Evolutionary conservation across 2,888 invertebrate species (phyloP), one percentile per base, ranked within the genome.

Genomic region (Aromia moschata): DNA sequence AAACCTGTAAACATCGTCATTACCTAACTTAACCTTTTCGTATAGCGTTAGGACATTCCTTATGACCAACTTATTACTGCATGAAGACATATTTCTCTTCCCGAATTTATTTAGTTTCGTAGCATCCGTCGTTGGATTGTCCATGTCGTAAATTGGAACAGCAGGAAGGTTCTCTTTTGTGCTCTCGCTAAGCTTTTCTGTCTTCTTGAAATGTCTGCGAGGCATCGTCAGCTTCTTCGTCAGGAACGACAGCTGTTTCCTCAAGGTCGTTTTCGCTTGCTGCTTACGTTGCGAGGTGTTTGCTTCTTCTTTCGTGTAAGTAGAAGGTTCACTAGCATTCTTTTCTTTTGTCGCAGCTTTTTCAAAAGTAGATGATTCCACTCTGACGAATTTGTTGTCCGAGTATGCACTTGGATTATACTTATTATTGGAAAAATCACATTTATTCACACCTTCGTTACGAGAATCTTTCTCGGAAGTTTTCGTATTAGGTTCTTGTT

Each of bases 1-100:
- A n/a, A n/a, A n/a, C n/a, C n/a, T n/a, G n/a, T n/a, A n/a, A n/a
- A n/a, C n/a, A 16, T 16, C 14, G n/a, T 4, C 14, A 14, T 31
- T 45, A 45, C 45, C 45, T 45, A 12, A 12, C 14, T 45, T 45
- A 10, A 45, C 45, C 16, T 25, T 45, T 7, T 31, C 31, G 31
- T 25, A 45, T 15, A 45, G 5, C 5, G 30, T 45, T 4, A 31
- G 14, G 1, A 14, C 16, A 5, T 45, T n/a, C 9, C 3, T 7
- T 1, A 31, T 12, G 10, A 15, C 16, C 25, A 1, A 2, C 3
- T 1, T 7, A 11, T 12, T 4, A 2, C 12, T 10, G 11, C 1
- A 15, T n/a, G 20, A 3, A 1, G 45, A 31, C 45, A 45, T 45
- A n/a, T 45, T 45, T 31, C 31, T 45, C 16, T 9, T 45, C 15